phyloP scores from a whole-genome alignment of 2,888 invertebrate species.

The Operophtera brumata region DNA sequence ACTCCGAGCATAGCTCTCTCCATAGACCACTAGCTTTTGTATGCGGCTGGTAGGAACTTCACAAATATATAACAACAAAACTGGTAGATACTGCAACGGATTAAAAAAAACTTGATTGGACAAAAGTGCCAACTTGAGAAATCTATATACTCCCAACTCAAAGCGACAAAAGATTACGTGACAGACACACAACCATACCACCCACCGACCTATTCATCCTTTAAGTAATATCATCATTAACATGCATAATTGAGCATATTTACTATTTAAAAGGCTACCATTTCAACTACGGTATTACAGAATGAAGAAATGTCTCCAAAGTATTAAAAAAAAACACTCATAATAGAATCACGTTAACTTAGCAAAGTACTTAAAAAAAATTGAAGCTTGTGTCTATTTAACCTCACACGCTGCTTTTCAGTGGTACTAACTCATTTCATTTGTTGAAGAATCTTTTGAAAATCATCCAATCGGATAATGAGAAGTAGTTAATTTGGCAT shows the following conservation, averaged over 20 bases:
- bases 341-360: constrained; percentile 36
- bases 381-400: constrained; percentile 26
- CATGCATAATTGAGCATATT: constrained; percentile 53
- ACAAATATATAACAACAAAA: no score
- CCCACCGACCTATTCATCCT: constrained; percentile 32
- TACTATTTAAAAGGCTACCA: constrained; percentile 34
- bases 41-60: no score
- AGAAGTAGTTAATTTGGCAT: constrained; percentile 18
- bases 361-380: constrained; percentile 34
- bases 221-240: constrained; percentile 1
- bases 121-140: no score
- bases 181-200: constrained; percentile 17
- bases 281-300: constrained; percentile 30
- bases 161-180: constrained; percentile 25
- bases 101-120: no score
- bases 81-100: no score
- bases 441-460: constrained; percentile 21
- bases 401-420: constrained; percentile 36
- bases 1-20: no score
- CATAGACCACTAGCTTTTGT: no score
- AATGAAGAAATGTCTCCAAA: constrained; percentile 38
- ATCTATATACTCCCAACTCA: no score
- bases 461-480: constrained; percentile 32
- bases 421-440: constrained; percentile 27
- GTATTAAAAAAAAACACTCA: constrained; percentile 43